A percentile compares a stretch with the other conserved stretches of the same genome.
Evolutionary conservation across 2,797 vertebrate genomes (phyloP).

Genomic region (Tachyglossus aculeatus): DNA sequence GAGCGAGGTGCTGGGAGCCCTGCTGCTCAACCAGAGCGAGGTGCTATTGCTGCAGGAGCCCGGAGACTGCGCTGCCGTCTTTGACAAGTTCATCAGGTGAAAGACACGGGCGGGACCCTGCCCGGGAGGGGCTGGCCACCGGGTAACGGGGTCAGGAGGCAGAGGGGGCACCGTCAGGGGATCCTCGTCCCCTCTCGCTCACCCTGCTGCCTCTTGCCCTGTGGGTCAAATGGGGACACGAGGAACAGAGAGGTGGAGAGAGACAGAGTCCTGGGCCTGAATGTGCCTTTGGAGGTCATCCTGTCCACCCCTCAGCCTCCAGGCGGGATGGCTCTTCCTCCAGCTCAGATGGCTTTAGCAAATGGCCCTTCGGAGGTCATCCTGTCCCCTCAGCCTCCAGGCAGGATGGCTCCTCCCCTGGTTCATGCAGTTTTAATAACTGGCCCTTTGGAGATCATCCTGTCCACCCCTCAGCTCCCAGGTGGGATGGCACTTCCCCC

Average conservation of each 20-base stretch:
- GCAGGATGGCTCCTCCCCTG: not conserved
- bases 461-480: too few species aligned
- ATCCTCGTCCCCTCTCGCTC: too few species aligned
- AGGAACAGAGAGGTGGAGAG: not conserved
- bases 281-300: not conserved
- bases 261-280: not conserved
- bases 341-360: too few species aligned
- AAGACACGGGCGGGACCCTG: rapidly evolving
- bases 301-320: not conserved
- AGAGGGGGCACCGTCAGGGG: too few species aligned
- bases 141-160: too few species aligned
- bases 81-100: conserved; percentile 92
- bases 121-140: not conserved
- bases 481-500: too few species aligned
- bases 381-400: rapidly evolving
- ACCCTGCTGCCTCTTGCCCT: too few species aligned
- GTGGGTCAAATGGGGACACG: not conserved
- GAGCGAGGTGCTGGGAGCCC: conserved; percentile 82
- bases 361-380: not conserved
- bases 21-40: conserved; percentile 81
- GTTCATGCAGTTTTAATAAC: not conserved
- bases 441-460: too few species aligned
- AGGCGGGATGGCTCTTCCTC: not conserved
- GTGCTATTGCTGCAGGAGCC: conserved; percentile 79
- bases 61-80: conserved; percentile 80